These are phyloP conservation scores for Cryptotermes secundus DNA, from an alignment of 1,140 invertebrate species.

Conservation along the genomic window DNA sequence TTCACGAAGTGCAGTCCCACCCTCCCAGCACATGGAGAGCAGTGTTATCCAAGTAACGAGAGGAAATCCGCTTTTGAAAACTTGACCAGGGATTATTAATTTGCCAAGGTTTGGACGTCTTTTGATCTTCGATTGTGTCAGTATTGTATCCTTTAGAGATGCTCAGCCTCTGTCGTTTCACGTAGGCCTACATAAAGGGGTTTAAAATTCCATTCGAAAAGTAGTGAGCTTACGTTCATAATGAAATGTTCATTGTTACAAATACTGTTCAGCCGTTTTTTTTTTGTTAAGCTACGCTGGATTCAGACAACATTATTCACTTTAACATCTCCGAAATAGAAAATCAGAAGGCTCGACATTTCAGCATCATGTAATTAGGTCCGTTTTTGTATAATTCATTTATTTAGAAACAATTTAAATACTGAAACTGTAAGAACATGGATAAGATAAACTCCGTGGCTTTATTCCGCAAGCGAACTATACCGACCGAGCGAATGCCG, in stretches of 20 bases:
- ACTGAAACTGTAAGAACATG: too few species aligned
- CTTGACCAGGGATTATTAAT: constrained; percentile 3
- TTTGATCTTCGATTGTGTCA: not conserved
- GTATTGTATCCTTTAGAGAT: not conserved
- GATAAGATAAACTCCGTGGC: too few species aligned
- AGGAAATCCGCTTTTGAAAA: not conserved
- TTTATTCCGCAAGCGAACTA: too few species aligned
- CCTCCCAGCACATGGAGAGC: not conserved
- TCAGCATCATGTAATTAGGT: too few species aligned
- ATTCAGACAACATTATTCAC: too few species aligned
- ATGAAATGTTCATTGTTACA: not conserved
- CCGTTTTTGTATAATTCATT: too few species aligned
- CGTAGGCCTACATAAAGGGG: not conserved
- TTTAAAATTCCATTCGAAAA: not conserved
- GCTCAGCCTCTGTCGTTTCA: not conserved
- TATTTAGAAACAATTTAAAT: too few species aligned
- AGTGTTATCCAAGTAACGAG: not conserved
- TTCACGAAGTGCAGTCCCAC: not conserved
- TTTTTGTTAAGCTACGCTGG: too few species aligned
- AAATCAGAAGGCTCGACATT: too few species aligned
- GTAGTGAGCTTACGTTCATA: not conserved
- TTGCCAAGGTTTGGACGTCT: not conserved
- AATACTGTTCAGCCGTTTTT: not conserved
- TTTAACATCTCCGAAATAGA: too few species aligned
- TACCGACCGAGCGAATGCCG: too few species aligned